phyloP scores from a whole-genome alignment of 2,888 invertebrate genomes.

The Monopis laevigella region DNA sequence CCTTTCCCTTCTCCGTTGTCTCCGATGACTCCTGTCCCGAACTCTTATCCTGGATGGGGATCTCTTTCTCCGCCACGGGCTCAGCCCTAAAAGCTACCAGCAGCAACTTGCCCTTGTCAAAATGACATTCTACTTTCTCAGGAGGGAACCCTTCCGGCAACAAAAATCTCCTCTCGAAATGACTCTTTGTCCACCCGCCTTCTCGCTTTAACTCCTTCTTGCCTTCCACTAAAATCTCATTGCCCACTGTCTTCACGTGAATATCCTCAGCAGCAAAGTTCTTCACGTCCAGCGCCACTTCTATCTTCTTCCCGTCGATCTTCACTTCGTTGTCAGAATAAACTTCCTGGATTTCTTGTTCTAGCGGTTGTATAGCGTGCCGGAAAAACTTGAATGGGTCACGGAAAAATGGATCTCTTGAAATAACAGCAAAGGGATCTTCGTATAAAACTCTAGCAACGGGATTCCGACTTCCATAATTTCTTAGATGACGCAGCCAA shows the following conservation, averaged over 20 bases:
- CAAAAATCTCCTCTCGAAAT: constrained; percentile 78
- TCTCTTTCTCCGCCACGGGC: constrained; percentile 38
- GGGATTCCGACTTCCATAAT: constrained; percentile 42
- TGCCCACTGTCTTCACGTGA: constrained; percentile 78
- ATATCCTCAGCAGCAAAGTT: constrained; percentile 84
- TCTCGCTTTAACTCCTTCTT: constrained; percentile 81
- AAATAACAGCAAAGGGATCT: constrained; percentile 41
- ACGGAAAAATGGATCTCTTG: constrained; percentile 49
- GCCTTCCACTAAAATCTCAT: constrained; percentile 77
- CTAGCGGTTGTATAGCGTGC: constrained; percentile 31
- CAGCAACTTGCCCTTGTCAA: constrained; percentile 80
- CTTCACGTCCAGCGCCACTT: constrained; percentile 78
- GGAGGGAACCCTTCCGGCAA: constrained; percentile 81
- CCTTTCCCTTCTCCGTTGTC: background rate
- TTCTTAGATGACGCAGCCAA: constrained; percentile 53
- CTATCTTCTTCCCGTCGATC: constrained; percentile 73
- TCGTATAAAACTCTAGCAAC: constrained; percentile 33
- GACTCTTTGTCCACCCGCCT: constrained; percentile 78
- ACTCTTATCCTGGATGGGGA: constrained; percentile 40
- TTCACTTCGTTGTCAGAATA: constrained; percentile 66
- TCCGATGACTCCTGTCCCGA: background rate
- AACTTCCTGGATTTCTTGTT: constrained; percentile 46
- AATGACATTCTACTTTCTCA: constrained; percentile 74
- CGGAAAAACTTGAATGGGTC: constrained; percentile 43
- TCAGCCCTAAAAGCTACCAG: constrained; percentile 70